Evolutionary conservation across 2,888 invertebrate species (phyloP).

Genomic region (Operophtera brumata): DNA sequence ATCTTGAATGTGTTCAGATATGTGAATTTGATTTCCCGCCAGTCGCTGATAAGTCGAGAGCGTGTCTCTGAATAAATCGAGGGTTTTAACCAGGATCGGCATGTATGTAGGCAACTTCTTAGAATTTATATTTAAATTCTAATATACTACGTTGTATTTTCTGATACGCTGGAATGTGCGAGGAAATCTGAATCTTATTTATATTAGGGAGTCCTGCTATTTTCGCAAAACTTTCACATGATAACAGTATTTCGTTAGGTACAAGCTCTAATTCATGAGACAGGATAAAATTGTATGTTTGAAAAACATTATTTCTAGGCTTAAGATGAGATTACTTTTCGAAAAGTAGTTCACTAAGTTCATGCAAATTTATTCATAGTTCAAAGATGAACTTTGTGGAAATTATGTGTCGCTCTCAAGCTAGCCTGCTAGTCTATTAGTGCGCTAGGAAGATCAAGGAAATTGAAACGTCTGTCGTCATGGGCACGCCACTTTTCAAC

Average conservation of each 20-base stretch:
- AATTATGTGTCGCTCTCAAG: constrained; percentile 55
- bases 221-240: too few relatives aligned
- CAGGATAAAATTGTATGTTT: too few relatives aligned
- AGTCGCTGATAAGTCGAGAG: constrained; percentile 59
- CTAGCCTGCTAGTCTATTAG: constrained; percentile 48
- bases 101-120: constrained; percentile 35
- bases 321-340: too few relatives aligned
- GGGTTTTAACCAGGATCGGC: constrained; percentile 50
- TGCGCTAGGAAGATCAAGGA: constrained; percentile 51
- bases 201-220: too few relatives aligned
- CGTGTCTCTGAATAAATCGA: constrained; percentile 63
- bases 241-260: too few relatives aligned
- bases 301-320: too few relatives aligned
- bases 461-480: constrained; percentile 53
- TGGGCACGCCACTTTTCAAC: constrained; percentile 21
- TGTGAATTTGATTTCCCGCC: constrained; percentile 45
- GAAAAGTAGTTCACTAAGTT: too few relatives aligned
- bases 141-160: neutral
- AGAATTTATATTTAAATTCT: constrained; percentile 20
- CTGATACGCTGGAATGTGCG: neutral
- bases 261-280: too few relatives aligned
- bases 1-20: neutral
- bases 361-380: constrained; percentile 47
- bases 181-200: neutral
- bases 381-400: constrained; percentile 43